Percentiles rank a stretch among this genome's conserved stretches.
Evolutionary conservation across 2,888 invertebrate genomes (phyloP).

Genomic region (Lucinisca nassula): DNA sequence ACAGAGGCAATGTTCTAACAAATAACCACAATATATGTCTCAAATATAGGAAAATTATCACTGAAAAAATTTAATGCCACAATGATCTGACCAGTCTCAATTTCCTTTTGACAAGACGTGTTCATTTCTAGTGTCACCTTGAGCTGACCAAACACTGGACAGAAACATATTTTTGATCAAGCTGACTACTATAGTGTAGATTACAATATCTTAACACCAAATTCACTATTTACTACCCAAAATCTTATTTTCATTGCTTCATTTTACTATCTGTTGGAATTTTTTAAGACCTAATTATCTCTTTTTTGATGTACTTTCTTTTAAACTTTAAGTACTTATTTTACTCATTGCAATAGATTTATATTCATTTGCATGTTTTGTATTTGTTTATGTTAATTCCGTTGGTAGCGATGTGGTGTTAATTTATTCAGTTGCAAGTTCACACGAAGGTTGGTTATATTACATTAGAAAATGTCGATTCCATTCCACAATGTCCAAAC

Average conservation of each 20-base stretch:
- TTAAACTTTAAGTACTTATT: not conserved
- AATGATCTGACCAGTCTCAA: not conserved
- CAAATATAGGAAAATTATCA: not conserved
- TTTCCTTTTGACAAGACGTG: not conserved
- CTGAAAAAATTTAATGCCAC: not conserved
- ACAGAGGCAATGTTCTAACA: no score
- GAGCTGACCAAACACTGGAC: not conserved
- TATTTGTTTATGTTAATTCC: not conserved
- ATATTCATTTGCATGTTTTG: not conserved
- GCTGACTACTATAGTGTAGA: not conserved
- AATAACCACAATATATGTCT: no score
- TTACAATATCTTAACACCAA: slow-evolving; percentile 10
- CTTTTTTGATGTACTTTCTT: no score
- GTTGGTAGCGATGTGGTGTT: slow-evolving; percentile 13
- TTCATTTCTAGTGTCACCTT: not conserved
- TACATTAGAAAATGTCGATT: not conserved
- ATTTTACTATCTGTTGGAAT: no score
- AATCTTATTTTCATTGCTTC: not conserved
- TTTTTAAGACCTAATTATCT: no score
- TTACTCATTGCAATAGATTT: not conserved
- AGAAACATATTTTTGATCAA: not conserved
- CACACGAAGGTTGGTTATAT: slow-evolving; percentile 11
- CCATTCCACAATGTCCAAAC: not conserved
- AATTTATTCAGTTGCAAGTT: slow-evolving; percentile 3
- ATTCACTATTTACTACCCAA: not conserved